Conservation (phyloP, 2,888 invertebrate genomes). For the Clanis bilineata region DNA sequence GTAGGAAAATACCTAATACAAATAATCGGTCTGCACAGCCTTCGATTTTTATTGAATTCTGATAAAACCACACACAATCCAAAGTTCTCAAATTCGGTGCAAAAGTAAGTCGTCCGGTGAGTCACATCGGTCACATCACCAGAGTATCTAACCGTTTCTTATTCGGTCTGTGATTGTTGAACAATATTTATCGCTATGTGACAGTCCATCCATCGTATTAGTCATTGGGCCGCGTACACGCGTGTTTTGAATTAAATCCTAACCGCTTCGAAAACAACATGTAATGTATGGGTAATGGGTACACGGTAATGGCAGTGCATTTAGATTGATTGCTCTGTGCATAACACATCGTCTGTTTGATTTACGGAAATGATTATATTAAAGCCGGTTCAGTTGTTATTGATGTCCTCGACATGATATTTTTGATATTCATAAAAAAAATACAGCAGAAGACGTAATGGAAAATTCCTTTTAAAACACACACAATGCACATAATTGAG, state of each 20-base stretch:
- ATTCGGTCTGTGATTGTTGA: background rate
- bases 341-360: background rate
- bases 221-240: background rate
- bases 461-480: too few relatives aligned
- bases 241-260: constrained; percentile 7
- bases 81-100: background rate
- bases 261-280: background rate
- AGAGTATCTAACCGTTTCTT: background rate
- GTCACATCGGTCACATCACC: constrained; percentile 2
- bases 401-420: background rate
- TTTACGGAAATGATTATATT: background rate
- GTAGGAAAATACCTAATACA: too few relatives aligned
- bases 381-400: background rate
- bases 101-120: background rate
- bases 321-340: background rate
- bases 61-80: background rate
- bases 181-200: constrained; percentile 1
- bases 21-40: too few relatives aligned
- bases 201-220: background rate
- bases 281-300: constrained; percentile 3
- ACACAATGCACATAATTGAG: too few relatives aligned
- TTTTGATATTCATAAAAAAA: background rate
- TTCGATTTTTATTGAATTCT: background rate
- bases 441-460: too few relatives aligned
- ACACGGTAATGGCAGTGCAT: background rate